A percentile compares a stretch with the other conserved stretches of the same genome.
phyloP scores from a whole-genome alignment of 2,797 vertebrate genomes.

The Pseudochirops corinnae region DNA sequence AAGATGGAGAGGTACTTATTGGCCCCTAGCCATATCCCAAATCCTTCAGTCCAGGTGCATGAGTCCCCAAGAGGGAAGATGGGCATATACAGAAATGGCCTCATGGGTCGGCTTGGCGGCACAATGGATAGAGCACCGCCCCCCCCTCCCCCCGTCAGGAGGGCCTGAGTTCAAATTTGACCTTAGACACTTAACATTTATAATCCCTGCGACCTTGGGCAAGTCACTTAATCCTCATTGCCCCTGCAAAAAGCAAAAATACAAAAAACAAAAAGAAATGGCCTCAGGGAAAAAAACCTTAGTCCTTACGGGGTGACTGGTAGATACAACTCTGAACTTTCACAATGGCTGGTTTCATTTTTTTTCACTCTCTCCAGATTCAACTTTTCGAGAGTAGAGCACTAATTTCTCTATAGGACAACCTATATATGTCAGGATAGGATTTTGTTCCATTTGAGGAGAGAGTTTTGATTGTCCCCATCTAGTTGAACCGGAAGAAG shows the following conservation, averaged over 20 bases:
- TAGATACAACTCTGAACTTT: not conserved
- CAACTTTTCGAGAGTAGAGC: not conserved
- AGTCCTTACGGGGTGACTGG: not conserved
- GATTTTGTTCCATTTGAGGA: not conserved
- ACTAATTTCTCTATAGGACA: not conserved
- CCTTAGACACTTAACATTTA: too few species aligned
- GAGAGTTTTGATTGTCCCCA: not conserved
- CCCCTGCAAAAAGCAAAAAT: too few species aligned
- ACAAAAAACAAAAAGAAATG: not conserved
- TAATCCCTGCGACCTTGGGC: too few species aligned
- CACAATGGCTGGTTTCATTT: not conserved
- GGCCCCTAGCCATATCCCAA: not conserved
- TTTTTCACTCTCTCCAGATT: not conserved
- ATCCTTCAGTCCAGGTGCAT: not conserved
- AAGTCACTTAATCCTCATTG: too few species aligned
- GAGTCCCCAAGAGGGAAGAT: not conserved
- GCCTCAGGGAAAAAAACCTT: too few species aligned
- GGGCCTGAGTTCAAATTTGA: too few species aligned
- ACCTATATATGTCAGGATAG: not conserved
- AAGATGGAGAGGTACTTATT: not conserved
- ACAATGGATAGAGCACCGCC: too few species aligned
- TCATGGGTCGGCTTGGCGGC: too few species aligned
- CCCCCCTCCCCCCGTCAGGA: too few species aligned
- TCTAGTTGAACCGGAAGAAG: not conserved
- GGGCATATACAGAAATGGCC: not conserved